A percentile compares a stretch with the other conserved stretches of the same genome.
phyloP scores from a whole-genome alignment of 2,888 invertebrate genomes.

The Latheticus oryzae region DNA sequence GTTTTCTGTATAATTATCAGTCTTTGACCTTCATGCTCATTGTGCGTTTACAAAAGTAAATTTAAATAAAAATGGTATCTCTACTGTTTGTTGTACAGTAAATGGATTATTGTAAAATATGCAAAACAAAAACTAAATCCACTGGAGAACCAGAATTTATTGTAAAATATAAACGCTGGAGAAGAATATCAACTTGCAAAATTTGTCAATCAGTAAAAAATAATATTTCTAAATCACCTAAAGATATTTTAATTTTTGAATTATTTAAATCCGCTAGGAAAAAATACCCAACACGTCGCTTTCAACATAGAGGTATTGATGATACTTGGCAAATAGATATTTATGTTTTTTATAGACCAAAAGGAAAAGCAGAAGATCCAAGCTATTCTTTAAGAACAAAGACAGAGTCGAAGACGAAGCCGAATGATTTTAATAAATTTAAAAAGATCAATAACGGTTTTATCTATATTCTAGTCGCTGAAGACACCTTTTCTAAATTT shows the following conservation, averaged over 20 bases:
- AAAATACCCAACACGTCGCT: too few relatives aligned
- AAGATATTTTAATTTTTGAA: conserved; percentile 18
- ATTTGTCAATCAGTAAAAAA: conserved; percentile 24
- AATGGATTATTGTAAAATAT: conserved; percentile 24
- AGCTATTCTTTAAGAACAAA: conserved; percentile 14
- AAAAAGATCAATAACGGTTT: conserved; percentile 8
- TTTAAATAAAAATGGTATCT: conserved; percentile 5
- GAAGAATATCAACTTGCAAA: conserved; percentile 22
- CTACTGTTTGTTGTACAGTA: conserved; percentile 2
- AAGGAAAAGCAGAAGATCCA: conserved; percentile 15
- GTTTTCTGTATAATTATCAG: conserved; percentile 11
- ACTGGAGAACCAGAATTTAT: conserved; percentile 24
- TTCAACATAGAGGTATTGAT: too few relatives aligned
- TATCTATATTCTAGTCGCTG: conserved; percentile 7
- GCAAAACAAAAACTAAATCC: conserved; percentile 20
- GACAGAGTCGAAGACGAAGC: background rate
- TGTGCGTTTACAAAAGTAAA: conserved; percentile 10
- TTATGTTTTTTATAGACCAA: too few relatives aligned
- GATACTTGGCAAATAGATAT: too few relatives aligned
- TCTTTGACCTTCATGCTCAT: conserved; percentile 11
- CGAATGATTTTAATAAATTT: conserved; percentile 11
- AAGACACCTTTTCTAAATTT: conserved; percentile 20
- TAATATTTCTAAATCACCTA: conserved; percentile 26
- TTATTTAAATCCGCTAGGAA: conserved; percentile 27
- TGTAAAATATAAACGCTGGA: conserved; percentile 20